phyloP scores from a whole-genome alignment of 1,140 invertebrate genomes.

The Probaryconus sp. region DNA sequence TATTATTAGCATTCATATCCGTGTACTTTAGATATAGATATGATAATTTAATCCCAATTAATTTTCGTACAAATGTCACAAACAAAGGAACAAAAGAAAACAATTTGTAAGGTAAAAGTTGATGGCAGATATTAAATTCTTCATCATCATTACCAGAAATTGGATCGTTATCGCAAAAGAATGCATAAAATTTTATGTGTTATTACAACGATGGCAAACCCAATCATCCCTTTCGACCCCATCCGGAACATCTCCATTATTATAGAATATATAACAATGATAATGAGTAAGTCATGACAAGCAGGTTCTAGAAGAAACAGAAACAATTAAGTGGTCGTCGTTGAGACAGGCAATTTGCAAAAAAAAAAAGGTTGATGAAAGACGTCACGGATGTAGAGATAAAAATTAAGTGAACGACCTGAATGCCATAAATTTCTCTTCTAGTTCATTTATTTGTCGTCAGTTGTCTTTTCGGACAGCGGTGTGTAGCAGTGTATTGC shows the following conservation, averaged over 20 bases:
- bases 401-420: slow-evolving; percentile 11
- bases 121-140: too few relatives aligned
- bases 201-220: not conserved
- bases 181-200: slow-evolving; percentile 27
- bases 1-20: too few relatives aligned
- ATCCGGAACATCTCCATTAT: slow-evolving; percentile 1
- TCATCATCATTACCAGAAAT: too few relatives aligned
- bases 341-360: not conserved
- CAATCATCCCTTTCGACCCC: not conserved
- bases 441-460: slow-evolving; percentile 4
- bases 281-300: slow-evolving; percentile 24
- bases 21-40: too few relatives aligned
- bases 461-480: not conserved
- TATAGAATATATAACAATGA: slow-evolving; percentile 18
- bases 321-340: slow-evolving; percentile 7
- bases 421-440: not conserved
- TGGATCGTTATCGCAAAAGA: slow-evolving; percentile 2
- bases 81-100: too few relatives aligned
- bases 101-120: too few relatives aligned
- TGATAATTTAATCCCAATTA: too few relatives aligned
- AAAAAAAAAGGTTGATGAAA: slow-evolving; percentile 22
- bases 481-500: too few relatives aligned
- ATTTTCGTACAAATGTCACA: too few relatives aligned
- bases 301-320: not conserved
- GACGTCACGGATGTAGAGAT: not conserved